Evolutionary conservation across 2,113 vertebrate species (phyloP).

Genomic region (Hoplias malabaricus): DNA sequence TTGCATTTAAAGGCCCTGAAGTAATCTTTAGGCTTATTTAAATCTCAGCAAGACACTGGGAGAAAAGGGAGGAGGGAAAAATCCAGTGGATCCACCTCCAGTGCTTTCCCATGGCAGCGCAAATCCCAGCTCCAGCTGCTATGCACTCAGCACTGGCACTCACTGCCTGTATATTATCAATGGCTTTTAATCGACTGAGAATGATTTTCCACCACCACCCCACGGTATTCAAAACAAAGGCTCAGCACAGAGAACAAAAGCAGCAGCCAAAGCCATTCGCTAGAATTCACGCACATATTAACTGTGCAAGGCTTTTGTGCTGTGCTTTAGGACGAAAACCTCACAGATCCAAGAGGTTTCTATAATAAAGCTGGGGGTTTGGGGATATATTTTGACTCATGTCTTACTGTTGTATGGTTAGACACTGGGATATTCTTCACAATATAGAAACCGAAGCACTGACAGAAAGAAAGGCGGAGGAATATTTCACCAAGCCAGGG

Average conservation of each 20-base stretch:
- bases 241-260: constrained; percentile 50
- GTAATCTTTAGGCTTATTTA: constrained; percentile 77
- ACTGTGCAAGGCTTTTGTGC: constrained; percentile 39
- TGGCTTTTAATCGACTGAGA: constrained; percentile 68
- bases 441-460: constrained; percentile 44
- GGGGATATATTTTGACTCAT: constrained; percentile 39
- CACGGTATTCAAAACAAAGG: constrained; percentile 61
- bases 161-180: constrained; percentile 63
- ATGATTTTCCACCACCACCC: constrained; percentile 11
- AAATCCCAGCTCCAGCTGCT: constrained; percentile 64
- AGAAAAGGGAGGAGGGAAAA: constrained; percentile 33
- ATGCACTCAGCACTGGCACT: constrained; percentile 52
- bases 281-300: constrained; percentile 38
- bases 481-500: constrained; percentile 39
- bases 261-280: constrained; percentile 51
- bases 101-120: constrained; percentile 64
- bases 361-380: constrained; percentile 51
- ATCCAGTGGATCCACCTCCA: constrained; percentile 63
- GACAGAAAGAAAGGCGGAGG: constrained; percentile 37
- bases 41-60: constrained; percentile 74
- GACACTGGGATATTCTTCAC: constrained; percentile 50
- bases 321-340: constrained; percentile 40
- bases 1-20: constrained; percentile 78
- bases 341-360: constrained; percentile 21
- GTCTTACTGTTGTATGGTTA: constrained; percentile 48